Base-by-base conservation (phyloP, 1,140 invertebrate species). In the Pseudomyrmex pallidus region DNA sequence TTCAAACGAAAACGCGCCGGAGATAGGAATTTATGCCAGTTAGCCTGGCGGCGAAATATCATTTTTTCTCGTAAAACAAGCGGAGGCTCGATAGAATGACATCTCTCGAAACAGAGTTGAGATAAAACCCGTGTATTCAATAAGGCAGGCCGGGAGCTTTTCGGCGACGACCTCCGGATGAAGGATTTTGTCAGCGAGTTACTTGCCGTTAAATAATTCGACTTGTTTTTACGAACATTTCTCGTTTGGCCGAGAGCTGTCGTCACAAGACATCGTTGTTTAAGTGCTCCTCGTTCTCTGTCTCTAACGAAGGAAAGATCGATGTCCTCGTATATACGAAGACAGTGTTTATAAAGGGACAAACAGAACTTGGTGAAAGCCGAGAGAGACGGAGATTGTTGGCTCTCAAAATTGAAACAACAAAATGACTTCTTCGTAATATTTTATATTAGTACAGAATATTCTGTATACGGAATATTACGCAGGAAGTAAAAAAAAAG, bases 211-310 rank as follows among this genome's bases (percentile, higher is more conserved):
- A 64, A 70, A 59, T 86, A 87, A 87, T 73, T 35, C 62, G 72
- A 77, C 25, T 17, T 59, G 78, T 74, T 86, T 87, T 87, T 86
- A 56, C 8, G 22, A 54, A 50, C 57, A 83, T 84, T 86, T 87
- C 74, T 74, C 85, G 73, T 83, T 83, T 44, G 52, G 50, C 15
- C 67, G 73, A 86, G 80, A 78, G 74, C 61, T 84, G 78, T 84
- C 74, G 74, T 87, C 82, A 66, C 54, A 35, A 62, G 46, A 25
- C n/a, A n/a, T 57, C 25, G 76, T 77, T 77, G 76, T 87, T 87
- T 73, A 76, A 83, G 84, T 70, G 57, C 73, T 5, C 59, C 9
- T 20, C 54, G 5, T 48, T n/a, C 17, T 56, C 7, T 13, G 50
- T 35, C 5, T 35, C 35, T 35, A 52, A 52, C 17, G 35, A 48